Evolutionary conservation across 2,888 invertebrate species (phyloP).

Genomic region (Epinotia brunnichana): DNA sequence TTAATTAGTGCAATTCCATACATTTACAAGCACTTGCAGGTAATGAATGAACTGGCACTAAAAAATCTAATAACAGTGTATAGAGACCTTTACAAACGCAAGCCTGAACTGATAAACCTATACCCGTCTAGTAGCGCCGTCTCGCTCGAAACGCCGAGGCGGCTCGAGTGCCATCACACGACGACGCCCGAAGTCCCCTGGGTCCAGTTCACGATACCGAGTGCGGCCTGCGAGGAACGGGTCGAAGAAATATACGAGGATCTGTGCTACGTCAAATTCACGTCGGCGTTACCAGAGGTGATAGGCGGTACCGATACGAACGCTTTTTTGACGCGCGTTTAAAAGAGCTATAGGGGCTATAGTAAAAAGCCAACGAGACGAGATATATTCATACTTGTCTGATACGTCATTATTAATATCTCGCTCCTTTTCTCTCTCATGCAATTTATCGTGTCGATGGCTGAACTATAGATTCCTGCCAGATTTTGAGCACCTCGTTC

Average conservation of each 20-base stretch:
- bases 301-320: constrained; percentile 12
- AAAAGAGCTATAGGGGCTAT: no score
- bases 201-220: constrained; percentile 87
- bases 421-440: no score
- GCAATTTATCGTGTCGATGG: no score
- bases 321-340: neutral
- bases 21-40: neutral
- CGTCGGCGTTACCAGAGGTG: constrained; percentile 88
- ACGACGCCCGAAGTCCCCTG: constrained; percentile 80
- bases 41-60: no score
- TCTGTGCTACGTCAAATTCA: constrained; percentile 93
- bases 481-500: no score
- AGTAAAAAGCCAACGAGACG: no score
- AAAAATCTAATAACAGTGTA: no score
- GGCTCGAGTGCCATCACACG: constrained; percentile 57
- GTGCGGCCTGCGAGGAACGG: constrained; percentile 83
- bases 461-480: no score
- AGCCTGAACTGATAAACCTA: neutral
- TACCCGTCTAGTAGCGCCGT: constrained; percentile 64
- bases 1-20: neutral
- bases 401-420: no score
- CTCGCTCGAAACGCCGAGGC: constrained; percentile 63
- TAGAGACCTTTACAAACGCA: neutral
- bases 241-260: constrained; percentile 95
- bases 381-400: no score